Evolutionary conservation across 2,113 vertebrate species (phyloP).

Genomic region (Charadrius vociferus): DNA sequence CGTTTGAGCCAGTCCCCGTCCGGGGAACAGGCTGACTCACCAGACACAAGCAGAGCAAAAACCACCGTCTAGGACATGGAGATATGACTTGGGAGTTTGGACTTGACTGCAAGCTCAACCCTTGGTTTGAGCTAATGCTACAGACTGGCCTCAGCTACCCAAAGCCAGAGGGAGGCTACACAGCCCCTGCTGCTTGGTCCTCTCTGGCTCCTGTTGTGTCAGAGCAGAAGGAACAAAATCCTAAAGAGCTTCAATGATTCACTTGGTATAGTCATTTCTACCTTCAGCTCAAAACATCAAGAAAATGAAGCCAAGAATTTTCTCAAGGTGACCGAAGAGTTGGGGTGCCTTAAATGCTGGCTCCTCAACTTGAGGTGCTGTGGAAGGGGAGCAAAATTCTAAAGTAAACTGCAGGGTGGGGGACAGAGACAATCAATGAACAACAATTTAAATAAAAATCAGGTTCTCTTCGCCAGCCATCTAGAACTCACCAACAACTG

Average conservation of each 20-base stretch:
- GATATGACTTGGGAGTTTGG: not conserved
- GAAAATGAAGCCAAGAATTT: not conserved
- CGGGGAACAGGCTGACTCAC: not conserved
- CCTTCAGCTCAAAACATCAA: not conserved
- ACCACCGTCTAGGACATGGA: not conserved
- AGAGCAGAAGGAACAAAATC: not conserved
- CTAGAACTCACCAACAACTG: not conserved
- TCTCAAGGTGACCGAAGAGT: not conserved
- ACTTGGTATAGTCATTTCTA: not conserved
- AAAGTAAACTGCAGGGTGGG: not conserved
- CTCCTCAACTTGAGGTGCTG: conserved; percentile 25
- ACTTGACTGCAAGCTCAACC: not conserved
- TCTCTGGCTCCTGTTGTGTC: not conserved
- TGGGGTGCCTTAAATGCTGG: conserved; percentile 24
- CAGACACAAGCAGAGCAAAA: not conserved
- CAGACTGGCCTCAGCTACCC: not conserved
- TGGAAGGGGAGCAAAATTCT: not conserved
- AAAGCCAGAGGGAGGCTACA: not conserved
- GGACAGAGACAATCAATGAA: not conserved
- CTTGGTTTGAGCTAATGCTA: not conserved
- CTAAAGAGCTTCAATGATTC: not conserved
- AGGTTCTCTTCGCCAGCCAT: not conserved
- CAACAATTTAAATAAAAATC: not conserved
- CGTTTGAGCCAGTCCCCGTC: not conserved
- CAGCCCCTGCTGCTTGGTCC: not conserved